These are phyloP conservation scores for Tineola bisselliella DNA, from an alignment of 2,888 invertebrate species.

Conservation along the genomic window DNA sequence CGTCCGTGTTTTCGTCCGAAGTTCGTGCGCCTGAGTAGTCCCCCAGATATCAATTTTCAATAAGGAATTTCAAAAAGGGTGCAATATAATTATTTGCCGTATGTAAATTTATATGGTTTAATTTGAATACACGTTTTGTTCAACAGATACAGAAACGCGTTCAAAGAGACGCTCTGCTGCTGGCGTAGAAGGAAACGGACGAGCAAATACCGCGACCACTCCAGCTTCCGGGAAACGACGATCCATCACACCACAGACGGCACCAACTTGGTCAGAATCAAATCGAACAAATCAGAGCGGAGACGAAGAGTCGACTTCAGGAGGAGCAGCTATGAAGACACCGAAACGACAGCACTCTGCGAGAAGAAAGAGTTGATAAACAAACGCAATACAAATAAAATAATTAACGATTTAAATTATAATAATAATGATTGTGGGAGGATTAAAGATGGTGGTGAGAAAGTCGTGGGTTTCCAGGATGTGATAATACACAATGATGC, in stretches of 20 bases:
- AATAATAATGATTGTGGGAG: slow-evolving; percentile 31
- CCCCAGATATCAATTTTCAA: too few species aligned
- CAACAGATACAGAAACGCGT: slow-evolving; percentile 78
- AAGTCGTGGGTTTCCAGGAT: background rate
- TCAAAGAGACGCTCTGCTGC: slow-evolving; percentile 78
- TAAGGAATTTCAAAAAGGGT: too few species aligned
- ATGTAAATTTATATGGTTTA: too few species aligned
- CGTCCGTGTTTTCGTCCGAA: too few species aligned
- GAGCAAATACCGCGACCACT: slow-evolving; percentile 66
- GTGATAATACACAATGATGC: slow-evolving; percentile 25
- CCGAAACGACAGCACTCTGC: slow-evolving; percentile 34
- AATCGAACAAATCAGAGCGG: slow-evolving; percentile 34
- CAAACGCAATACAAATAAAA: slow-evolving; percentile 24
- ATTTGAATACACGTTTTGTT: slow-evolving; percentile 20
- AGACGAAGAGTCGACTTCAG: slow-evolving; percentile 14
- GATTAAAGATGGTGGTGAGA: background rate
- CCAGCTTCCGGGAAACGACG: slow-evolving; percentile 71
- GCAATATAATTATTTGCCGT: too few species aligned
- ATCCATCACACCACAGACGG: slow-evolving; percentile 56
- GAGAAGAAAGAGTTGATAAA: slow-evolving; percentile 30
- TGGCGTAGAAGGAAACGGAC: slow-evolving; percentile 51
- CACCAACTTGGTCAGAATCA: slow-evolving; percentile 49
- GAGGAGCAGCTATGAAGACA: slow-evolving; percentile 33
- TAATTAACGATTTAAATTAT: slow-evolving; percentile 23
- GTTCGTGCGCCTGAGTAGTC: too few species aligned